phyloP scores from a whole-genome alignment of 2,888 invertebrate genomes.

The Troides helena region DNA sequence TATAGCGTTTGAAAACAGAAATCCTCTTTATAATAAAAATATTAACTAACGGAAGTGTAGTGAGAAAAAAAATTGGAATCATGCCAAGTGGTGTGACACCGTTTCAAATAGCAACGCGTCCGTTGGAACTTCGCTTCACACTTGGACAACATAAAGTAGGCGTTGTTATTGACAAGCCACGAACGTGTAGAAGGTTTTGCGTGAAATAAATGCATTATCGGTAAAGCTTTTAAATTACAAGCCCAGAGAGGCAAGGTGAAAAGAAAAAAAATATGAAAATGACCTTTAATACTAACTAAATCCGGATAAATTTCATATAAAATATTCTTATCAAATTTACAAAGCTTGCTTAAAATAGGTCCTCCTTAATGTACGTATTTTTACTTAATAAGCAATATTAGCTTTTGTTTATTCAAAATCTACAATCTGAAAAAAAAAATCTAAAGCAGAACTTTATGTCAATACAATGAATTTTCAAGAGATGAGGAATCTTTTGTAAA shows the following conservation, averaged over 20 bases:
- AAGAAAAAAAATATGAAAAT: not conserved
- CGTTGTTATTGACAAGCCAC: conserved; percentile 39
- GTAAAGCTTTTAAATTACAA: not conserved
- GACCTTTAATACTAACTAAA: not conserved
- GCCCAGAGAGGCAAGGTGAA: not conserved
- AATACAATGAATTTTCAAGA: not conserved
- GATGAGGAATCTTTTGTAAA: too few species aligned
- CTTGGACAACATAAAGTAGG: conserved; percentile 36
- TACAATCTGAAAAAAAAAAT: too few species aligned
- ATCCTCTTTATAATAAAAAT: conserved; percentile 42
- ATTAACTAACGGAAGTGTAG: conserved; percentile 52
- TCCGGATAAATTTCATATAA: not conserved
- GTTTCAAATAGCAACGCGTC: conserved; percentile 57
- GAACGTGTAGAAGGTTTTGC: conserved; percentile 30
- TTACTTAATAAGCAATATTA: not conserved
- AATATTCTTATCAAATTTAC: not conserved
- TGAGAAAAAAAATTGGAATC: conserved; percentile 63
- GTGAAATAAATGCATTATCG: not conserved
- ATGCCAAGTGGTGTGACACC: conserved; percentile 62
- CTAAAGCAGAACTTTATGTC: too few species aligned
- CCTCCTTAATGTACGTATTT: too few species aligned
- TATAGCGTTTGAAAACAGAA: conserved; percentile 34
- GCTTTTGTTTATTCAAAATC: not conserved
- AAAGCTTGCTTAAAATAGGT: not conserved
- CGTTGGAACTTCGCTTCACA: conserved; percentile 49